Percentiles rank a stretch among this genome's conserved stretches.
phyloP scores from a whole-genome alignment of 1,140 invertebrate genomes.

The Caerostris extrusa region DNA sequence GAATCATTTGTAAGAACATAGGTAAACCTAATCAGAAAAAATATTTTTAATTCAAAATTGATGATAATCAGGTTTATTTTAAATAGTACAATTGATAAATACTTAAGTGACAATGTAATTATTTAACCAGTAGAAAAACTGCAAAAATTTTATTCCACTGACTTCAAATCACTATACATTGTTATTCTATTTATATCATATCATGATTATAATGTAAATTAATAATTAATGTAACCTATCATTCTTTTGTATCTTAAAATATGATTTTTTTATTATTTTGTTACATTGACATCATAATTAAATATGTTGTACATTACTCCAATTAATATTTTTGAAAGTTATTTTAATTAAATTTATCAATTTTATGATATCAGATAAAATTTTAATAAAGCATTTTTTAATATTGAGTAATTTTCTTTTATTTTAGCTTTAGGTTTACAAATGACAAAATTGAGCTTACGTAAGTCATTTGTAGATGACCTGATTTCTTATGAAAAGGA shows the following conservation, averaged over 20 bases:
- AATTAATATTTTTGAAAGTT: not conserved
- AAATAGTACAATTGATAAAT: no score
- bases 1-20: no score
- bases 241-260: not conserved
- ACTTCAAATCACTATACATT: no score
- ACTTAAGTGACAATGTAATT: no score
- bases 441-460: slow-evolving; percentile 43
- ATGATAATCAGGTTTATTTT: no score
- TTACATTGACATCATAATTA: not conserved
- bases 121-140: no score
- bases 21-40: no score
- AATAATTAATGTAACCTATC: no score
- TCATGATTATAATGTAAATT: no score
- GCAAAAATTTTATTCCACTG: no score
- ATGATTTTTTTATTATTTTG: not conserved
- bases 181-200: no score
- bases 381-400: not conserved
- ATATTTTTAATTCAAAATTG: no score
- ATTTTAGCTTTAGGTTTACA: slow-evolving; percentile 1
- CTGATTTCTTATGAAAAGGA: slow-evolving; percentile 50
- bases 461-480: slow-evolving; percentile 53
- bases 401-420: not conserved
- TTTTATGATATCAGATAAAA: not conserved
- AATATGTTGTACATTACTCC: not conserved
- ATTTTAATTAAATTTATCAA: not conserved